These are phyloP conservation scores for Meleagris gallopavo DNA, from an alignment of 2,113 vertebrate genomes.

Conservation along the genomic window DNA sequence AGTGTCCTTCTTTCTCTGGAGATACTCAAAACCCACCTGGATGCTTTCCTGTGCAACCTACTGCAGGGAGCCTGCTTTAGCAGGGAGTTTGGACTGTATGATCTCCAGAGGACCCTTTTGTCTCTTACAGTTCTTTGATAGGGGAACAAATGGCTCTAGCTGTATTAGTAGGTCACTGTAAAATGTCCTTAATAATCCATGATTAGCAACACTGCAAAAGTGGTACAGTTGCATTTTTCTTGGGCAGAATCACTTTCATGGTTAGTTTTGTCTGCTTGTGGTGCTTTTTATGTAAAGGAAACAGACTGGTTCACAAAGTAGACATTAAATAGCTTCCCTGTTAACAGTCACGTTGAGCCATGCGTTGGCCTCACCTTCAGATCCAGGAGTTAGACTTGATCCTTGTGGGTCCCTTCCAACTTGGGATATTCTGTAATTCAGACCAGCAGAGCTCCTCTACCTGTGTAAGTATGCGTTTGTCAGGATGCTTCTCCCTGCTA, in stretches of 20 bases:
- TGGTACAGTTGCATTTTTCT: neutral
- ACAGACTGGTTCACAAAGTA: neutral
- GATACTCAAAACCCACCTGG: too few species aligned
- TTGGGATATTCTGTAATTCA: too few species aligned
- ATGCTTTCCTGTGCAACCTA: too few species aligned
- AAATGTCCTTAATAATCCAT: neutral
- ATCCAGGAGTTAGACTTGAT: neutral
- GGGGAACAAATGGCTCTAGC: neutral
- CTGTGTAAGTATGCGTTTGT: rapidly evolving
- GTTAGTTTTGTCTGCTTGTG: neutral
- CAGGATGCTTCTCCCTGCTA: neutral
- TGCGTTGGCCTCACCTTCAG: neutral
- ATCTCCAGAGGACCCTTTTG: too few species aligned
- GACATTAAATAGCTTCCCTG: neutral
- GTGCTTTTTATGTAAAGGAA: neutral
- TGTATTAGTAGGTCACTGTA: slow-evolving; percentile 25
- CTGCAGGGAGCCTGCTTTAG: too few species aligned
- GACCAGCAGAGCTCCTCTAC: neutral
- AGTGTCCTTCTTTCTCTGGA: too few species aligned
- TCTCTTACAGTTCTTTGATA: neutral
- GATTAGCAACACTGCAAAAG: slow-evolving; percentile 1
- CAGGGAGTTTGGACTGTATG: too few species aligned
- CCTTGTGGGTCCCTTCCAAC: too few species aligned
- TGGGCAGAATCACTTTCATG: neutral
- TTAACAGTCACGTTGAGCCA: neutral